Evolutionary conservation across 2,113 vertebrate genomes (phyloP).

Genomic region (Orthonyx spaldingii): DNA sequence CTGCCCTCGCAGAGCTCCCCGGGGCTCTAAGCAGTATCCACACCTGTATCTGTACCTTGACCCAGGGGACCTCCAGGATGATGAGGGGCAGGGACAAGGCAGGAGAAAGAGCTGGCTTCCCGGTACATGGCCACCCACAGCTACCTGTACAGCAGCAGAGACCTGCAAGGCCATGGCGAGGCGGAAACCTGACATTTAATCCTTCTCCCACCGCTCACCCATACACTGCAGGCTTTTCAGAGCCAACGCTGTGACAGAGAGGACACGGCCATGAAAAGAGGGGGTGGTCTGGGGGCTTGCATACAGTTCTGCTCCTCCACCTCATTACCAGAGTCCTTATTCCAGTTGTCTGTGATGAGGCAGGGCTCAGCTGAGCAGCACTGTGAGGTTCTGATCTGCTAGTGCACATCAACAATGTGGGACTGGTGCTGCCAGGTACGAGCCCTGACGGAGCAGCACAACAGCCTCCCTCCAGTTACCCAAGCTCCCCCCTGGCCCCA

Average conservation of each 20-base stretch:
- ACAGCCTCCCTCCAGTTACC: background rate
- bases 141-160: too few relatives aligned
- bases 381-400: too few relatives aligned
- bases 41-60: too few relatives aligned
- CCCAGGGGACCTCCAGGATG: accelerated
- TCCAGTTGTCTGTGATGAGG: accelerated
- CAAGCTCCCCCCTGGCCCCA: accelerated
- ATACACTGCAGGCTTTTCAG: accelerated
- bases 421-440: background rate
- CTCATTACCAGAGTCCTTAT: background rate
- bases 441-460: background rate
- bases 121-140: accelerated
- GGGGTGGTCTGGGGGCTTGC: accelerated
- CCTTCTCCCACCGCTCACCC: background rate
- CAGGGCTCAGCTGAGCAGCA: background rate
- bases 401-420: background rate
- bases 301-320: background rate
- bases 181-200: too few relatives aligned
- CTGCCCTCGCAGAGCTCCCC: background rate
- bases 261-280: accelerated
- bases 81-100: background rate
- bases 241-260: accelerated
- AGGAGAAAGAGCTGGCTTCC: too few relatives aligned
- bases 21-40: background rate
- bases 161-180: accelerated